These are phyloP conservation scores for Myripristis murdjan DNA, from an alignment of 2,797 vertebrate genomes.

Conservation along the genomic window DNA sequence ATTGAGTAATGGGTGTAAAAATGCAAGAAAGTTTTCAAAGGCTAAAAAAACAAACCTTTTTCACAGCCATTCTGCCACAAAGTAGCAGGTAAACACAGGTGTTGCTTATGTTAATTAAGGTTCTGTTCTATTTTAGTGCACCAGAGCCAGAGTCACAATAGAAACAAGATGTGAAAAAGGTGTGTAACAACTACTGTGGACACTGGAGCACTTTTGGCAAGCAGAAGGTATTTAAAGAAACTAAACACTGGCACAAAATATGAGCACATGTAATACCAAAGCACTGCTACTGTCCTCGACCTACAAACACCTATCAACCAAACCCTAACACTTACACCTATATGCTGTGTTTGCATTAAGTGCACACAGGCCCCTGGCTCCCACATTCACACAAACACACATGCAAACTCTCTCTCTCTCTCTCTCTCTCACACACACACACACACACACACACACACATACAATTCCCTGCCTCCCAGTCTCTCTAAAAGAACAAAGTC, in stretches of 20 bases:
- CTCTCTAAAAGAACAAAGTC: conserved; percentile 66
- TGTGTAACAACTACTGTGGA: too few species aligned
- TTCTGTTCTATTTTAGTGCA: too few species aligned
- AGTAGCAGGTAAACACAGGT: too few species aligned
- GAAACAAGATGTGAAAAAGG: too few species aligned
- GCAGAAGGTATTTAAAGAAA: conserved; percentile 3
- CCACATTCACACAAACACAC: background rate
- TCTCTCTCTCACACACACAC: conserved; percentile 19
- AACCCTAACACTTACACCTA: background rate
- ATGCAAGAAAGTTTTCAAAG: too few species aligned
- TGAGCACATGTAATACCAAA: conserved; percentile 3
- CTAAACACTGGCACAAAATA: background rate
- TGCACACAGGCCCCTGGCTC: too few species aligned
- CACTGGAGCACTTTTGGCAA: too few species aligned
- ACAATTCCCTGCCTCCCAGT: conserved; percentile 38
- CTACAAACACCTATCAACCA: conserved; percentile 1
- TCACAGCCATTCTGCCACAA: too few species aligned
- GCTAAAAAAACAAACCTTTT: too few species aligned
- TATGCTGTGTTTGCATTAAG: background rate
- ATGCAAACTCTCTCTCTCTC: background rate
- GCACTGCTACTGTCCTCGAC: background rate
- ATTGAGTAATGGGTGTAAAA: too few species aligned
- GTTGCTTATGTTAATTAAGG: too few species aligned
- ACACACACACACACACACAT: conserved; percentile 36
- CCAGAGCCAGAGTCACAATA: too few species aligned